Conservation (phyloP, 2,888 invertebrate genomes). For the Lasioglossum marginatum region DNA sequence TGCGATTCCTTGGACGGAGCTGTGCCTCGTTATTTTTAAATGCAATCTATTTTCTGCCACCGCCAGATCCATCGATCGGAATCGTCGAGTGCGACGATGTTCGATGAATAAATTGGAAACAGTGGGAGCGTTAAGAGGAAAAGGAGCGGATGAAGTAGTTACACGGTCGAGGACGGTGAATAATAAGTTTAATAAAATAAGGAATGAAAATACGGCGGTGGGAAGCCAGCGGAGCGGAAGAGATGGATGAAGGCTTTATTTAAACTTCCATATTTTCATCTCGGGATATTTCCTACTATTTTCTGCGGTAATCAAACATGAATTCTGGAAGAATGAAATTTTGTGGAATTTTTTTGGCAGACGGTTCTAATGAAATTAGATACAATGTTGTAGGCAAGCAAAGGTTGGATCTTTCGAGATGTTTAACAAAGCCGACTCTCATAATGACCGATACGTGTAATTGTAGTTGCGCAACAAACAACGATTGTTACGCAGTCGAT, state of each 20-base stretch:
- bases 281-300: neutral
- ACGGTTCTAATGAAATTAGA: no score
- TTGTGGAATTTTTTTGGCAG: no score
- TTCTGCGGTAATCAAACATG: neutral
- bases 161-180: neutral
- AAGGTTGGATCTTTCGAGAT: neutral
- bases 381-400: no score
- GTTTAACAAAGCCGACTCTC: neutral
- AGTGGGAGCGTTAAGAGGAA: conserved; percentile 1
- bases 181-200: conserved; percentile 8
- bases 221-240: neutral
- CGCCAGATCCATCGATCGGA: neutral
- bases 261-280: neutral
- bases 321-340: neutral
- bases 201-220: neutral
- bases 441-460: conserved; percentile 1
- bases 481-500: conserved; percentile 13
- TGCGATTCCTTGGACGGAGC: neutral
- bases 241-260: neutral
- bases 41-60: neutral
- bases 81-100: neutral
- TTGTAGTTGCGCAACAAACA: neutral
- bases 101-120: conserved; percentile 8
- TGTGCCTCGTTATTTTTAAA: conserved; percentile 3
- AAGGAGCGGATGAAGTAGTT: neutral